Conservation (phyloP, 2,113 vertebrate species). For the Rhinopomastus cyanomelas region DNA sequence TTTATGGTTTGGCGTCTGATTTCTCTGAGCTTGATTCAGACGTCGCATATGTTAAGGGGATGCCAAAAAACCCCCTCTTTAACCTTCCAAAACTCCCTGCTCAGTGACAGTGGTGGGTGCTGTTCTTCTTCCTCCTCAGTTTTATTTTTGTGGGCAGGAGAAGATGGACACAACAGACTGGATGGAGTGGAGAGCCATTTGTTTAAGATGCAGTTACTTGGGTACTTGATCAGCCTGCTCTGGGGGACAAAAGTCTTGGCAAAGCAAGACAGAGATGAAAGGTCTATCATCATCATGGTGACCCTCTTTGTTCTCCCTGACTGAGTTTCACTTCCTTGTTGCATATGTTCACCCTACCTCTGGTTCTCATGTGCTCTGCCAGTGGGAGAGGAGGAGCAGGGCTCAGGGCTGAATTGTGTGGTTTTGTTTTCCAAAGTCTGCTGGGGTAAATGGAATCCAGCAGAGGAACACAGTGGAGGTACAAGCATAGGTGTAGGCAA, state of each 20-base stretch:
- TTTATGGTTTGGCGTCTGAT: neutral
- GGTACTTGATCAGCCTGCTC: accelerated
- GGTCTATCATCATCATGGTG: accelerated
- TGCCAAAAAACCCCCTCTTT: neutral
- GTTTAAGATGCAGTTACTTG: neutral
- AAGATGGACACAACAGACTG: neutral
- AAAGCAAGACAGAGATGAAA: neutral
- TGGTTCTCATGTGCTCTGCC: neutral
- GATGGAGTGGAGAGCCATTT: neutral
- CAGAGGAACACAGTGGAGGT: neutral
- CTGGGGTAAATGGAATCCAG: neutral
- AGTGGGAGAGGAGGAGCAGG: neutral
- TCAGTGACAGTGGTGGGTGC: accelerated
- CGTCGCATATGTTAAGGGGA: neutral
- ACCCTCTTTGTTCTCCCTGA: neutral
- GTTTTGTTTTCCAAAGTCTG: neutral
- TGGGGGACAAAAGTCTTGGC: neutral
- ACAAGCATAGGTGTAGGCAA: neutral
- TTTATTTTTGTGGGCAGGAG: neutral
- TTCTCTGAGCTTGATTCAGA: neutral
- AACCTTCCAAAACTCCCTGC: neutral
- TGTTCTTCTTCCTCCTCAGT: neutral
- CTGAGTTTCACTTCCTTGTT: accelerated
- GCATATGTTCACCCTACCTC: accelerated
- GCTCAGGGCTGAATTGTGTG: neutral